These are phyloP conservation scores for Ostrea denselamellosa DNA, from an alignment of 1,140 invertebrate genomes.

Conservation along the genomic window DNA sequence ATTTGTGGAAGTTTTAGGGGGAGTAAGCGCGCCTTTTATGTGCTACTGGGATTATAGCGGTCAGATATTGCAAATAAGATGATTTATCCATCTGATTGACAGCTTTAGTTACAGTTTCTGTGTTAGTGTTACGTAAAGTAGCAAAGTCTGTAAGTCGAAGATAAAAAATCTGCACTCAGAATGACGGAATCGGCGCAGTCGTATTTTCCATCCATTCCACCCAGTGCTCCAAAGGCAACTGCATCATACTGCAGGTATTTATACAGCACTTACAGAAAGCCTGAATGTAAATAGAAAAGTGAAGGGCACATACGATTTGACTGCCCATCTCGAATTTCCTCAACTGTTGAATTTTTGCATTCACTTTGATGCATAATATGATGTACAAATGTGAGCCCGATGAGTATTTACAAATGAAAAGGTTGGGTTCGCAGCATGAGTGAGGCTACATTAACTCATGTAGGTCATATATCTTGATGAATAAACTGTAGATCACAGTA, in stretches of 20 bases:
- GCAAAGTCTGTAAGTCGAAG: background rate
- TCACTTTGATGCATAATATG: too few relatives aligned
- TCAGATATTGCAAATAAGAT: background rate
- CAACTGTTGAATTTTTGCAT: background rate
- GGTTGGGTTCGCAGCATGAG: too few relatives aligned
- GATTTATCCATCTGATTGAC: background rate
- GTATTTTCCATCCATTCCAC: constrained; percentile 59
- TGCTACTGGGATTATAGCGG: background rate
- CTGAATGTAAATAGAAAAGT: background rate
- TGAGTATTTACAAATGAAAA: too few relatives aligned
- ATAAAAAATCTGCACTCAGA: background rate
- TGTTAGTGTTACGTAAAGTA: background rate
- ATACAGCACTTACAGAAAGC: background rate
- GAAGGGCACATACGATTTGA: background rate
- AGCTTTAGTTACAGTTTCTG: background rate
- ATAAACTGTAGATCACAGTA: too few relatives aligned
- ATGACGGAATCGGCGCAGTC: constrained; percentile 79
- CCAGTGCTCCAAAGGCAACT: constrained; percentile 63
- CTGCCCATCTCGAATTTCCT: background rate
- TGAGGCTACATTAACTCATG: too few relatives aligned
- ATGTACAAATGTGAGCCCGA: too few relatives aligned
- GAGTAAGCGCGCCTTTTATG: constrained; percentile 21
- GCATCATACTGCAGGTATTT: constrained; percentile 55
- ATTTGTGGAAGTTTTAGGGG: constrained; percentile 11
- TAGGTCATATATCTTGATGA: too few relatives aligned